A percentile compares a stretch with the other conserved stretches of the same genome.
Conservation (phyloP, 92 coral and sea anemone species). For the Epizoanthus fatuus region DNA sequence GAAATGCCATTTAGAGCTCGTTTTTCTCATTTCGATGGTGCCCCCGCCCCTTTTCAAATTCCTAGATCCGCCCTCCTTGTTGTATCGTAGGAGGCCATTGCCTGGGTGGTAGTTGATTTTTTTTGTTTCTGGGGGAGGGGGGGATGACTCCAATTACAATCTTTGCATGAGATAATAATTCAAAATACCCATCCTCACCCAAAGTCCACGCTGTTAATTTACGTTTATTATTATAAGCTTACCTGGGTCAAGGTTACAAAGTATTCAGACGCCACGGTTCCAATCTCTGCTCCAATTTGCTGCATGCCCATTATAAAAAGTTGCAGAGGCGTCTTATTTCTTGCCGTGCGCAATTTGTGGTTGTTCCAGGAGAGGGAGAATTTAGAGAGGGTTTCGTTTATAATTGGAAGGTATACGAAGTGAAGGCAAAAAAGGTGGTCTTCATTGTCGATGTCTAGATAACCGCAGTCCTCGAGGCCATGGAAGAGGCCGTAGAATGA, state of each 20-base stretch:
- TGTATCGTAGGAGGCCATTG: too few relatives aligned
- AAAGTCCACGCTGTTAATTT: too few relatives aligned
- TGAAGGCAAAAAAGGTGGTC: conserved; percentile 36
- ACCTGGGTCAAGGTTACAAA: conserved; percentile 63
- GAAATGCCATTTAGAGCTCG: too few relatives aligned
- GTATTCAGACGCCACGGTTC: conserved; percentile 64
- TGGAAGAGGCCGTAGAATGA: conserved; percentile 46
- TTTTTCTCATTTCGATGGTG: too few relatives aligned
- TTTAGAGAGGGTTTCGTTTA: conserved; percentile 43
- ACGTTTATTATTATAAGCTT: neutral
- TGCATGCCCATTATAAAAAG: conserved; percentile 82
- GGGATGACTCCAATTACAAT: too few relatives aligned
- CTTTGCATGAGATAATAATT: too few relatives aligned
- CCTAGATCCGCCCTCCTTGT: too few relatives aligned
- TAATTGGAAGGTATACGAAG: conserved; percentile 34
- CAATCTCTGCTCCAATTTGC: conserved; percentile 58
- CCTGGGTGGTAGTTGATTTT: too few relatives aligned
- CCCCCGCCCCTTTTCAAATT: too few relatives aligned
- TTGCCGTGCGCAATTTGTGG: conserved; percentile 68
- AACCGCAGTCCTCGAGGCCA: conserved; percentile 26
- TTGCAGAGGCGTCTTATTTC: conserved; percentile 71
- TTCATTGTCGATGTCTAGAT: neutral
- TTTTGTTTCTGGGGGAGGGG: too few relatives aligned
- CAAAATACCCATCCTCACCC: too few relatives aligned
- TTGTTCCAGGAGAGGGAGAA: conserved; percentile 56